phyloP scores from a whole-genome alignment of 2,888 invertebrate genomes.

The Dyspetes luteomarginatus region DNA sequence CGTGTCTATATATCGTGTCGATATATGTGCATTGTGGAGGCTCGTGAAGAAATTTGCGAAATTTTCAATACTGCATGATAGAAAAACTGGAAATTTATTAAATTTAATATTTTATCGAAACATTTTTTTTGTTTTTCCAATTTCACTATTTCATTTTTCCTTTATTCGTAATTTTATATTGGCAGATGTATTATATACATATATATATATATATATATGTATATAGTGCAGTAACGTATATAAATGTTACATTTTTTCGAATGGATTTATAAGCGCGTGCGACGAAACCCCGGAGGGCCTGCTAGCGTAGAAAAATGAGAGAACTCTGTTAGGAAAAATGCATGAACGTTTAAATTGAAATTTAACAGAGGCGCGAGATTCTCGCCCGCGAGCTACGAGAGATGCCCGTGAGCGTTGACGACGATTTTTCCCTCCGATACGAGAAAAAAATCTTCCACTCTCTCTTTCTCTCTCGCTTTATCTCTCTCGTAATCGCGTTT shows the following conservation, averaged over 20 bases:
- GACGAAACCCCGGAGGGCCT: too few relatives aligned
- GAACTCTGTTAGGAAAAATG: constrained; percentile 60
- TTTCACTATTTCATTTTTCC: too few relatives aligned
- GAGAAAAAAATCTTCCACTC: constrained; percentile 35
- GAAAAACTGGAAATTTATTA: too few relatives aligned
- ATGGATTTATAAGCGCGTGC: too few relatives aligned
- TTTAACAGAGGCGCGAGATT: constrained; percentile 68
- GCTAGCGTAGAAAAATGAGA: constrained; percentile 3
- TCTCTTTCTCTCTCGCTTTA: constrained; percentile 47
- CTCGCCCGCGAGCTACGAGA: constrained; percentile 58
- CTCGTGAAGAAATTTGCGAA: constrained; percentile 9
- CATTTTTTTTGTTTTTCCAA: too few relatives aligned
- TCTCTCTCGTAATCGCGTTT: constrained; percentile 75
- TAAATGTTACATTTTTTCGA: too few relatives aligned
- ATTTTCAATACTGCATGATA: too few relatives aligned
- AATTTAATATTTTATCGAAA: too few relatives aligned
- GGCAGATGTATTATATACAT: too few relatives aligned
- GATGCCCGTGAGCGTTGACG: constrained; percentile 50
- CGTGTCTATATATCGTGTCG: constrained; percentile 34
- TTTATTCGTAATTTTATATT: too few relatives aligned
- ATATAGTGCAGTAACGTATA: too few relatives aligned
- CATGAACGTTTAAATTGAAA: constrained; percentile 70
- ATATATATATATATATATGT: too few relatives aligned
- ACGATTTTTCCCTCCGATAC: constrained; percentile 56
- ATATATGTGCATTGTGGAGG: constrained; percentile 35